Evolutionary conservation across 2,113 vertebrate genomes (phyloP), one percentile per base, ranked within the genome.

Genomic region (Podocnemis expansa): DNA sequence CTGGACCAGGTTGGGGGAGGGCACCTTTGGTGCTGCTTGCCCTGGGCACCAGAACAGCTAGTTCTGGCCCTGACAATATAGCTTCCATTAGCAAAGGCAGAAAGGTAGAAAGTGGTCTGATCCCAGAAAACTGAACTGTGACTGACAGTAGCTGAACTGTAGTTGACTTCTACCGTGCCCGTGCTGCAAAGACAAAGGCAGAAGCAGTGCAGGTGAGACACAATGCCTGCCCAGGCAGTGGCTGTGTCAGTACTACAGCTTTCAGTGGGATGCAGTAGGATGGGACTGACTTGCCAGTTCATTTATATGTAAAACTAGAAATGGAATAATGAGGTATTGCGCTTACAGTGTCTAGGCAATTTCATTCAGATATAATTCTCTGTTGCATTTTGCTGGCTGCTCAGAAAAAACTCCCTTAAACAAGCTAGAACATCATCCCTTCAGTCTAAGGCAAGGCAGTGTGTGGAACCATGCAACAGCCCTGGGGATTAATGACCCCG

Each of bases 271-370:
- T 45, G 82, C 0, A 1, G 58, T 25, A 41, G 80, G 54, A 51
- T 1, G 29, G 85, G 95, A 76, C 51, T 4, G 47, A 55, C 87
- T 89, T 47, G 56, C 49, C 14, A 43, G 58, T 70, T 80, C 75
- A 43, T 93, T 95, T 78, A 78, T 90, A 89, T 38, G 91, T 87
- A 76, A 83, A 89, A 80, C 54, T 13, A 91, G 92, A 86, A 21
- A 47, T 5, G 85, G 78, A 90, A 91, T 29, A 89, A 93, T 84
- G 85, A 92, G 78, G 93, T 45, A 49, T 54, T 27, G 89, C 43
- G 92, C 80, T 81, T 93, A 58, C 49, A 49, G 31, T 95, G 95
- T 89, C 88, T 24, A 2, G 90, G 21, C 49, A 49, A 70, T 97
- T 91, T 75, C 60, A 93, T 85, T 51, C 92, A 93, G 63, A 52